Evolutionary conservation across 92 coral and sea anemone species (phyloP).

Genomic region (Plumapathes pennacea): DNA sequence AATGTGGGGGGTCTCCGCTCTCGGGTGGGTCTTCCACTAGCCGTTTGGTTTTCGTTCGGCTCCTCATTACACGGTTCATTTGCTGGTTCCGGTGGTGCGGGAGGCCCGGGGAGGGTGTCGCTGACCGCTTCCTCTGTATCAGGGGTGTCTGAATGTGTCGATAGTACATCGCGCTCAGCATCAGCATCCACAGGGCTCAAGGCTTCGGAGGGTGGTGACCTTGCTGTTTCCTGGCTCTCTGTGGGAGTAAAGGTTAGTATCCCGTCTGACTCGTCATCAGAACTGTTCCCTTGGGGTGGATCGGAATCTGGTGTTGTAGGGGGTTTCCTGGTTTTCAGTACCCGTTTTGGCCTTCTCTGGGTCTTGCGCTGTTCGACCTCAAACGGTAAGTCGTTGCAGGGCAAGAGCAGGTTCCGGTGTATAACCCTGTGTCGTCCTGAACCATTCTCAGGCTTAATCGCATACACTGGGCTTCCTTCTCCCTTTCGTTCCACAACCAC

Average conservation of each 20-base stretch:
- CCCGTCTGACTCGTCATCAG: not conserved
- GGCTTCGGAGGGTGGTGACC: not conserved
- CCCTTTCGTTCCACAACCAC: not conserved
- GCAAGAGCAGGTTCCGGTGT: conserved; percentile 5
- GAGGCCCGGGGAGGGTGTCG: too few relatives aligned
- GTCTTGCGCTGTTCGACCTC: not conserved
- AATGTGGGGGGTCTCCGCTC: too few relatives aligned
- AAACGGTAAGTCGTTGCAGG: conserved; percentile 10
- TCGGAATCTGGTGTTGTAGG: not conserved
- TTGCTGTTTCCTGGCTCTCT: not conserved
- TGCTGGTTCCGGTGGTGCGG: too few relatives aligned
- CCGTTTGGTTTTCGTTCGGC: too few relatives aligned
- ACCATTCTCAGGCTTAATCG: conserved; percentile 6
- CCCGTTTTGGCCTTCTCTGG: not conserved
- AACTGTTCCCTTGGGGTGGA: not conserved
- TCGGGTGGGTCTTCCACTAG: too few relatives aligned
- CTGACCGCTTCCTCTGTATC: too few relatives aligned
- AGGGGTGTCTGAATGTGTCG: too few relatives aligned
- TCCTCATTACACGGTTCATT: too few relatives aligned
- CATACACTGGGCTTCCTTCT: conserved; percentile 1
- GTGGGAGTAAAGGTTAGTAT: not conserved
- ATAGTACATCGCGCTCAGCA: too few relatives aligned
- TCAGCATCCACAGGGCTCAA: too few relatives aligned
- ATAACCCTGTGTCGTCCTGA: conserved; percentile 2
- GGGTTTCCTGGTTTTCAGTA: not conserved